Percentiles rank a stretch among this genome's conserved stretches.
These are phyloP conservation scores for Lasiurus borealis DNA, from an alignment of 2,113 vertebrate species.

Conservation along the genomic window DNA sequence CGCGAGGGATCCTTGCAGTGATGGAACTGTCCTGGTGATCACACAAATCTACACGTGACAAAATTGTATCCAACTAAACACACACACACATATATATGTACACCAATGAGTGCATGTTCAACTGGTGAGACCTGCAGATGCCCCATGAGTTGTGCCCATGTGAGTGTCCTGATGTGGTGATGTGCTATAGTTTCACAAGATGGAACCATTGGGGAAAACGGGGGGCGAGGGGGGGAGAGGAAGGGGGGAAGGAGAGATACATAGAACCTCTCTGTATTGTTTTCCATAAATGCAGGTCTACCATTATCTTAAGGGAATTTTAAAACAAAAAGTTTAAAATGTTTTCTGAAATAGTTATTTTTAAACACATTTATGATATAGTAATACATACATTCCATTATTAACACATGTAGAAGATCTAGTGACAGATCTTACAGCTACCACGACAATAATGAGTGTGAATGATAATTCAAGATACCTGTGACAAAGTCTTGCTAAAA, in stretches of 20 bases:
- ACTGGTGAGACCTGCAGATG: not conserved
- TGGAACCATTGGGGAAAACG: too few species aligned
- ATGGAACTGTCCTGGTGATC: too few species aligned
- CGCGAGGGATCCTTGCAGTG: not conserved
- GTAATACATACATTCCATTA: not conserved
- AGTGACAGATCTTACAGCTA: not conserved
- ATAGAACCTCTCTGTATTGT: not conserved
- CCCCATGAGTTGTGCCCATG: fast-evolving
- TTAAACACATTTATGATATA: not conserved
- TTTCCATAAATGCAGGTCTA: not conserved
- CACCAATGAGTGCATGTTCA: not conserved
- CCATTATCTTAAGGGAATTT: not conserved
- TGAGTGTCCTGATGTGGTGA: too few species aligned
- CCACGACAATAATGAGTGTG: too few species aligned
- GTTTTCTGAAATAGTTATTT: slow-evolving; percentile 10
- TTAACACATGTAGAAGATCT: not conserved
- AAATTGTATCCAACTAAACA: not conserved
- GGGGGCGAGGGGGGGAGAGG: too few species aligned
- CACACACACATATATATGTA: not conserved
- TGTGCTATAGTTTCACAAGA: not conserved
- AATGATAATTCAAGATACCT: not conserved
- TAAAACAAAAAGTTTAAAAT: not conserved
- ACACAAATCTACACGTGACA: not conserved
- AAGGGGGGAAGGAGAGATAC: not conserved
- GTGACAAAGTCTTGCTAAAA: not conserved